Evolutionary conservation across 2,797 vertebrate species (phyloP), one percentile per base, ranked within the genome.

Genomic region (Rhynchonycteris naso): DNA sequence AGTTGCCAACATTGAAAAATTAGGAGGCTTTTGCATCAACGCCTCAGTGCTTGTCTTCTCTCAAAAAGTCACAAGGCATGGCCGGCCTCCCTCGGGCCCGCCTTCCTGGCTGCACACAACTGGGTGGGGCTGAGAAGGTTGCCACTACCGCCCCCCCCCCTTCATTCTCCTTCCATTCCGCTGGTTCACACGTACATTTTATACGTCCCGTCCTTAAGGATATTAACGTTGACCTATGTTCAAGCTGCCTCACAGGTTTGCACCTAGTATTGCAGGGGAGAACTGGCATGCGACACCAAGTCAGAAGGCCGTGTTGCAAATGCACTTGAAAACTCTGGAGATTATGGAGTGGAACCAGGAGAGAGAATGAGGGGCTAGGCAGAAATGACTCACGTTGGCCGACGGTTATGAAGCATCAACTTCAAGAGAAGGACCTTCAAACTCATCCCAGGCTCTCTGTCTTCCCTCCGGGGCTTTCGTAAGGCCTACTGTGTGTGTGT

Each of bases 41-140:
- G 10, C 43, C 26, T 7, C 1, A 14, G 28, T 9, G 43, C 9
- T 66, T 61, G 59, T 84, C 50, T 50, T 80, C n/a, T 94, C 68
- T 87, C 47, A 19, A 43, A 93, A 81, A 50, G 22, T 50, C 9
- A 0, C 19, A 12, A 75, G 5, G n/a, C 30, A 24, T 43, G 59
- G 38, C 28, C 33, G 59, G 38, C 28, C 33, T 24, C 10, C 0
- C 3, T 0, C 0, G 38, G 22, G 22, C 43, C 18, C 11, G 7
- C 24, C 33, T 81, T 66, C 56, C 72, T 65, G 28, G 24, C 26
- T 30, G 19, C 30, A 78, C 3, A 6, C 15, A 88, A 5, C 38
- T 15, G 5, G 38, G 1, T 43, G 33, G 24, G 35, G 11, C 30
- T 28, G 11, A 87, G 52, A 68, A 28, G 19, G 1, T 35, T 16